Evolutionary conservation across 2,113 vertebrate species (phyloP).

Genomic region (Aviceda subcristata): DNA sequence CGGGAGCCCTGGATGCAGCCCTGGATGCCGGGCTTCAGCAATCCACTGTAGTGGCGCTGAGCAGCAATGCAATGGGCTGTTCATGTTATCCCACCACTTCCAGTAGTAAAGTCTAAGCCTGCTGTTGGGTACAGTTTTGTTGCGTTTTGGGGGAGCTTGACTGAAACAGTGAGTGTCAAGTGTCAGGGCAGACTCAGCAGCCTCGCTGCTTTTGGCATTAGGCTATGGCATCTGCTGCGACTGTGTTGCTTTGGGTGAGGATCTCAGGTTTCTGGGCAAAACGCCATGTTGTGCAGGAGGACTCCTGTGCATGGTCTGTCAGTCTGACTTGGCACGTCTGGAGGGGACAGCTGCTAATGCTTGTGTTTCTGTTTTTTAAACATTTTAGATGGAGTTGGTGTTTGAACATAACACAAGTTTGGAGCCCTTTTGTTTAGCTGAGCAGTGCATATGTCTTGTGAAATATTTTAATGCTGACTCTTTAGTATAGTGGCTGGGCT

Average conservation of each 20-base stretch:
- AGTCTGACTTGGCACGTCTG: background rate
- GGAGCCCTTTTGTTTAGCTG: background rate
- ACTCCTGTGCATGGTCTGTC: background rate
- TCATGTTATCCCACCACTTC: rapidly evolving
- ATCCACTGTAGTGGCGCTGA: background rate
- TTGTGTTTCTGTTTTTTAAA: background rate
- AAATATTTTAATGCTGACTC: background rate
- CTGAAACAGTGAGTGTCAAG: background rate
- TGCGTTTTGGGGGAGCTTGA: background rate
- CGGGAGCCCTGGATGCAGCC: background rate
- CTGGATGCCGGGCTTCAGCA: background rate
- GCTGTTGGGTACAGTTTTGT: background rate
- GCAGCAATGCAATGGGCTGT: rapidly evolving
- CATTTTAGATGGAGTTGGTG: background rate
- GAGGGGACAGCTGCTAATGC: background rate
- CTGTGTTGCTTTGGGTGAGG: background rate
- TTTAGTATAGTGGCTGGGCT: background rate
- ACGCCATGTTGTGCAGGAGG: background rate
- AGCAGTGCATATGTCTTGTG: background rate
- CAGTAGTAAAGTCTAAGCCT: background rate
- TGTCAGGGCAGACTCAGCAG: background rate
- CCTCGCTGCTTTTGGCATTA: background rate
- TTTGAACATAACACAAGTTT: background rate
- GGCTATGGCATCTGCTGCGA: background rate
- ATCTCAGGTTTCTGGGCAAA: background rate